Evolutionary conservation across 2,888 invertebrate genomes (phyloP), one percentile per base, ranked within the genome.

Genomic region (Mantis religiosa): DNA sequence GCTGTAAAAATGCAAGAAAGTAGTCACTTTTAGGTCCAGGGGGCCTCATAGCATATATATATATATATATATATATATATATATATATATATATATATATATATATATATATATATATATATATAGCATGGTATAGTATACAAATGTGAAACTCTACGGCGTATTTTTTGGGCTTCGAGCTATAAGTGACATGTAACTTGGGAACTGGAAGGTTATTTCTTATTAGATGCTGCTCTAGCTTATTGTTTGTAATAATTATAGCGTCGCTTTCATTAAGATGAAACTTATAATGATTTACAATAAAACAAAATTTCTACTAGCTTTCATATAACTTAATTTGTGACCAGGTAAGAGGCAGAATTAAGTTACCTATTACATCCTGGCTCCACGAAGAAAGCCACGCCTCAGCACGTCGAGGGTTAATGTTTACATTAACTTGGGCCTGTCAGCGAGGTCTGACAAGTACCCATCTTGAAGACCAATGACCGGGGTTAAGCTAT

Each of bases 361-460:
- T 89, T 89, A 34, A 89, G 89, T 89, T 89, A 89, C 89, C 89
- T 87, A 89, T 89, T 89, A 89, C 89, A 86, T 41, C 34, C 28
- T 82, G 41, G 20, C 47, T 85, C 47, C 7, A 54, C 8, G 41
- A 28, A 27, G 82, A 82, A 82, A 34, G 87, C 87, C 82, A 30
- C 54, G 7, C 34, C 71, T 6, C 87, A 28, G 87, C 87, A 87
- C 87, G 27, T 34, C 47, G 85, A 27, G 84, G 83, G 81, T 85
- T 85, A 88, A 87, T 89, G 88, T 89, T 89, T 89, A 89, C 89
- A 89, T 89, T 85, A 88, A 71, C 28, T 82, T 81, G 30, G 12
- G n/a, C 27, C 88, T 82, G 88, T 88, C 88, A 88, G 85, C 28
- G n/a, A 27, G 30, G 82, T 27, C 82, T 85, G 85, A 85, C 85